A percentile compares a stretch with the other conserved stretches of the same genome.
Evolutionary conservation across 2,113 vertebrate genomes (phyloP).

Genomic region (Podarcis cretensis): DNA sequence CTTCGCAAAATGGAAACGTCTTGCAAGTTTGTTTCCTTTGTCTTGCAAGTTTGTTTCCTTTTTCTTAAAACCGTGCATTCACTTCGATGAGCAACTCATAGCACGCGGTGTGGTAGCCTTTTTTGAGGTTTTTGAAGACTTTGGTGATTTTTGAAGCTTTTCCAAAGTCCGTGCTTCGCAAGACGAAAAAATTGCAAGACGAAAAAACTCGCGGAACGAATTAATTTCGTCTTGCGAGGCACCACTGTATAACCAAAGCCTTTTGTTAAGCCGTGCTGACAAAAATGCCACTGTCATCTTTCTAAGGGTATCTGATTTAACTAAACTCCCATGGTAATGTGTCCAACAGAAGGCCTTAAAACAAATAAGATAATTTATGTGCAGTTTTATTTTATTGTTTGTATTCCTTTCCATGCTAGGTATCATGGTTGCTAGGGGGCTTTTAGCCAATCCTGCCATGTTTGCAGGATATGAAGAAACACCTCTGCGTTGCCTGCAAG

Average conservation of each 20-base stretch:
- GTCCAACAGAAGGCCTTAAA: neutral
- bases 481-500: slow-evolving; percentile 91
- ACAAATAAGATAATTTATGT: neutral
- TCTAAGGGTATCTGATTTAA: neutral
- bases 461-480: slow-evolving; percentile 94
- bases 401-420: slow-evolving; percentile 75
- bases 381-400: slow-evolving; percentile 23
- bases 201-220: too few relatives aligned
- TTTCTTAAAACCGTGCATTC: too few relatives aligned
- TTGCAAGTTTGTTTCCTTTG: too few relatives aligned
- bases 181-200: too few relatives aligned
- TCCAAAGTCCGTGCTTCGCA: too few relatives aligned
- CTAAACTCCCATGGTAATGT: neutral
- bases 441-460: slow-evolving; percentile 94
- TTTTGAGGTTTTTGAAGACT: too few relatives aligned
- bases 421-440: slow-evolving; percentile 93
- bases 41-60: too few relatives aligned
- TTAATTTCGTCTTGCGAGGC: too few relatives aligned
- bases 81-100: too few relatives aligned
- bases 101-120: too few relatives aligned
- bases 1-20: too few relatives aligned
- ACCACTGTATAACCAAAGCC: neutral
- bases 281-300: neutral
- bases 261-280: neutral
- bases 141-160: too few relatives aligned